These are phyloP conservation scores for Burhinus oedicnemus DNA, from an alignment of 2,113 vertebrate genomes.

Conservation along the genomic window DNA sequence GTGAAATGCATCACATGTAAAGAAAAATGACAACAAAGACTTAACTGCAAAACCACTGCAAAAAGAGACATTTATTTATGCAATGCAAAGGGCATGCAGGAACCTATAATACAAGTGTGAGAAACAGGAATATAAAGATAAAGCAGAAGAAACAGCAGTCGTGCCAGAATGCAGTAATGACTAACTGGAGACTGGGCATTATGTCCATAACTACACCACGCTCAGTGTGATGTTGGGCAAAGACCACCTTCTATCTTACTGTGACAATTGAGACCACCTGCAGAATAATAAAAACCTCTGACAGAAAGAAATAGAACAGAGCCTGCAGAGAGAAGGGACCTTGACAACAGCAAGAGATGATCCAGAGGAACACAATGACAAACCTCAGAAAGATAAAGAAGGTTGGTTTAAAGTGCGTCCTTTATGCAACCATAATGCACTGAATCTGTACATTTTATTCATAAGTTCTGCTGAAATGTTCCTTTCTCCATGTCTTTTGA, in stretches of 20 bases:
- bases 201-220: not conserved
- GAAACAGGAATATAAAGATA: not conserved
- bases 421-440: not conserved
- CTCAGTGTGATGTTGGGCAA: not conserved
- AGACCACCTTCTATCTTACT: not conserved
- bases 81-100: not conserved
- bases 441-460: not conserved
- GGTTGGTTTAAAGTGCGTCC: not conserved
- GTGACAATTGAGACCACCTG: not conserved
- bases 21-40: not conserved
- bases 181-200: not conserved
- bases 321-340: not conserved
- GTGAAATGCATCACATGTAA: not conserved
- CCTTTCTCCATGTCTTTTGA: not conserved
- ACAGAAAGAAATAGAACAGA: not conserved
- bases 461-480: not conserved
- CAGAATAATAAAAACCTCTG: not conserved
- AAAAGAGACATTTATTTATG: not conserved
- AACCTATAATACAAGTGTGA: not conserved
- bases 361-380: not conserved
- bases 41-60: not conserved
- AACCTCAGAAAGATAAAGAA: not conserved
- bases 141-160: not conserved
- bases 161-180: not conserved
- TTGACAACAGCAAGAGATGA: not conserved